Evolutionary conservation across 2,797 vertebrate species (phyloP), one percentile per base, ranked within the genome.

Genomic region (Euphonia xanthogaster): DNA sequence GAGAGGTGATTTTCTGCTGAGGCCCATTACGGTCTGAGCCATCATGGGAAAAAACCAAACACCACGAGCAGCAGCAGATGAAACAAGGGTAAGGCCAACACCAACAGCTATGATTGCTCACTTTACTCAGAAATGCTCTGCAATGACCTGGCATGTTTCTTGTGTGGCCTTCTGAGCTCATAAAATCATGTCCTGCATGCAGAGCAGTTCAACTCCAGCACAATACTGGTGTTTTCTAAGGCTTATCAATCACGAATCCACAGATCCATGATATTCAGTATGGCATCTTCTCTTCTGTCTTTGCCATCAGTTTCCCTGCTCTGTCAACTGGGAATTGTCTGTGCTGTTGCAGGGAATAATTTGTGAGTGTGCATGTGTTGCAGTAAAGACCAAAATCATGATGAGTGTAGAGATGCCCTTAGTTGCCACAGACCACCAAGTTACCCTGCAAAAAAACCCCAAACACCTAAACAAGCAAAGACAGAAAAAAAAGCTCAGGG

Each of bases 21-120:
- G 19, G 11, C 4, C 17, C 14, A 22, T 62, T 70, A 40, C 0
- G 0, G 7, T 22, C 51, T 55, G 55, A 89, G 28, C 24, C 51
- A 58, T 6, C 10, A 58, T 3, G 15, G 51, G 37, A 47, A 87
- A 81, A 88, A 75, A 2, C 1, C 24, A 60, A 78, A 51, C 17
- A 55, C 12, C 28, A 42, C 0, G 5, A 40, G 27, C 8, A 19
- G 37, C 63, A 83, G 37, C 14, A 31, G 10, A 70, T 37, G 30
- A 85, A 87, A 3, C 14, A 67, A 63, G 27, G 76, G 45, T 87
- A 81, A 85, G 37, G 44, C 44, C 81, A 76, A 30, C 1, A 4
- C 39, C 54, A 61, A 40, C 37, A 84, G 31, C 45, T 51, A 12
- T 1, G 4, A 37, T 21, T 81, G 51, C 24, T 84, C 40, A 57